phyloP scores from a whole-genome alignment of 2,113 vertebrate species.

The Stigmatopora argus region DNA sequence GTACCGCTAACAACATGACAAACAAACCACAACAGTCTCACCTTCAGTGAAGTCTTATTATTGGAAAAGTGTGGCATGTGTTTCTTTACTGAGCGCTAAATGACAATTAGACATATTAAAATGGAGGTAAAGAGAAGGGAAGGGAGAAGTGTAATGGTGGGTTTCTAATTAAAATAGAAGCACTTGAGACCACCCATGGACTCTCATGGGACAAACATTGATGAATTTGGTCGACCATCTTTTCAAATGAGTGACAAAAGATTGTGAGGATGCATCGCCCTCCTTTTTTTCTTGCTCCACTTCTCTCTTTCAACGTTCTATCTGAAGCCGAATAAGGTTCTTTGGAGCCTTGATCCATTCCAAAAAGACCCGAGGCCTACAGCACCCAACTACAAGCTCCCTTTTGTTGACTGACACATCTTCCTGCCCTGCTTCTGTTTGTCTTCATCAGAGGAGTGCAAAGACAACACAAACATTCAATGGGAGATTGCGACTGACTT shows the following conservation, averaged over 20 bases:
- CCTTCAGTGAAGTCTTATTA: conserved; percentile 1
- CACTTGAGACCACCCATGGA: conserved; percentile 36
- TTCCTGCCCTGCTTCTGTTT: conserved; percentile 14
- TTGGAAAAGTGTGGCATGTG: background rate
- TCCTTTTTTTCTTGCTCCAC: conserved; percentile 20
- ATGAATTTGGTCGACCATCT: conserved; percentile 51
- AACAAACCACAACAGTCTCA: conserved; percentile 10
- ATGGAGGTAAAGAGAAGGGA: conserved; percentile 3
- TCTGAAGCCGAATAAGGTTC: conserved; percentile 45
- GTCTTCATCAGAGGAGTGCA: conserved; percentile 43
- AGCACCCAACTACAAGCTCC: conserved; percentile 29
- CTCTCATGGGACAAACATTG: conserved; percentile 36
- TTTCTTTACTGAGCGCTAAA: conserved; percentile 1
- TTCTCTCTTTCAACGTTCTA: conserved; percentile 21
- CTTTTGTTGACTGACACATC: conserved; percentile 55
- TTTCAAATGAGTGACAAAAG: conserved; percentile 42
- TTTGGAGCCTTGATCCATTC: conserved; percentile 47
- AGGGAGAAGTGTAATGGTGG: conserved; percentile 19
- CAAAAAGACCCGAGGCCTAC: conserved; percentile 39
- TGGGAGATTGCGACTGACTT: conserved; percentile 48
- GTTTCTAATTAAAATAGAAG: conserved; percentile 57
- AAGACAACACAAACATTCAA: conserved; percentile 38
- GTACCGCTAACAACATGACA: conserved; percentile 28
- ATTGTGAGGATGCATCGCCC: conserved; percentile 32
- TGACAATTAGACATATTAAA: conserved; percentile 9